Percentiles rank a stretch among this genome's conserved stretches.
Conservation (phyloP, 1,140 invertebrate genomes). For the Lanistes nyassanus region DNA sequence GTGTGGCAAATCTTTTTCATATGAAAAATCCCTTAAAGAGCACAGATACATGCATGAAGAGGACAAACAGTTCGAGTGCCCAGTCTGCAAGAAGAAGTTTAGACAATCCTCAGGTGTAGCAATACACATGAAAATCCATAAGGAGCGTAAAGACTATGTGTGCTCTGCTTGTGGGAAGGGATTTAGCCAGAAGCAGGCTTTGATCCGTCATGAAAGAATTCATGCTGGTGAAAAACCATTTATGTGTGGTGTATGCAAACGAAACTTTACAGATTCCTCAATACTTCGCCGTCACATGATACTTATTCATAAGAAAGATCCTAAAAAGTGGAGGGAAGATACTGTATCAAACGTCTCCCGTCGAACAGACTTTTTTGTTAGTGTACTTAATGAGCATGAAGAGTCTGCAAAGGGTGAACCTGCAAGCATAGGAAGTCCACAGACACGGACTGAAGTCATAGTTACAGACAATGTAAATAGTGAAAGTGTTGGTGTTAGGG, state of each 20-base stretch:
- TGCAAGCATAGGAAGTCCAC: not conserved
- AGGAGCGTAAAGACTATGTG: constrained; percentile 51
- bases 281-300: constrained; percentile 62
- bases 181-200: constrained; percentile 60
- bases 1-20: constrained; percentile 57
- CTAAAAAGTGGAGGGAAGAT: constrained; percentile 45
- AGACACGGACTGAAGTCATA: not conserved
- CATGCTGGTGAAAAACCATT: constrained; percentile 63
- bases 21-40: constrained; percentile 55
- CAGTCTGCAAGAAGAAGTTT: constrained; percentile 54
- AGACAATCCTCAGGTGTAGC: constrained; percentile 50
- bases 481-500: not conserved
- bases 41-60: constrained; percentile 58
- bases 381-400: constrained; percentile 14
- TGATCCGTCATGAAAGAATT: constrained; percentile 57
- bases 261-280: constrained; percentile 57
- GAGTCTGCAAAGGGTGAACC: not conserved
- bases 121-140: constrained; percentile 58
- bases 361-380: constrained; percentile 35
- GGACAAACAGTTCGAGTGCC: constrained; percentile 50
- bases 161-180: constrained; percentile 60
- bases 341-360: constrained; percentile 22
- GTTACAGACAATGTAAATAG: not conserved
- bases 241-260: constrained; percentile 51
- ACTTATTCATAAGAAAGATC: constrained; percentile 54